Percentiles rank a stretch among this genome's conserved stretches.
phyloP scores from a whole-genome alignment of 2,888 invertebrate genomes.

The Epinotia nisella region DNA sequence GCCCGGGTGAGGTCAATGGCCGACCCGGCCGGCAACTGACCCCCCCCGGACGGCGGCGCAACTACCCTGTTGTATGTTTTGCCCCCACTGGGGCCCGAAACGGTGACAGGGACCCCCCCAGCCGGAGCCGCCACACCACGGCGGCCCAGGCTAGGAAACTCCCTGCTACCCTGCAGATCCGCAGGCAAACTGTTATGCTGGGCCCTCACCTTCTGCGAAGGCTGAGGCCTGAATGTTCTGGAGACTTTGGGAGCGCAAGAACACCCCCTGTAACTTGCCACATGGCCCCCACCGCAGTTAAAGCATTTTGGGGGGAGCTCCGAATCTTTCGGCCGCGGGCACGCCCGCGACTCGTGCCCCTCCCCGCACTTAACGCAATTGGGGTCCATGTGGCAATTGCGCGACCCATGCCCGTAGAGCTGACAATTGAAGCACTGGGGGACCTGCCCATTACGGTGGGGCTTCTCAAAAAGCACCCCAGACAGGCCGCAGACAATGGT shows the following conservation, averaged over 20 bases:
- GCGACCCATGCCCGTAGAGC: not conserved
- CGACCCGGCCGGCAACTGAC: no score
- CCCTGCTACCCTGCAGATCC: no score
- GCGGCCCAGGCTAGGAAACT: no score
- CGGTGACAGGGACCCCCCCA: no score
- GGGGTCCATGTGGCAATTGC: not conserved
- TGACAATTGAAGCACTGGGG: not conserved
- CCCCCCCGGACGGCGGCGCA: no score
- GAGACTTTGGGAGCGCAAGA: not conserved
- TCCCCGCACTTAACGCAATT: not conserved
- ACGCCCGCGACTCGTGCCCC: no score
- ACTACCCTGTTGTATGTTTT: no score
- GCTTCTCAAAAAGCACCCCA: not conserved
- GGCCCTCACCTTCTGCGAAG: no score
- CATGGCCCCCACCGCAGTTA: not conserved
- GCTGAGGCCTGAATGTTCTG: not conserved
- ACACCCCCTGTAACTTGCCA: not conserved
- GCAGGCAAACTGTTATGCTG: no score
- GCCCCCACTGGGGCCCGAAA: no score
- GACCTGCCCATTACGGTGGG: not conserved
- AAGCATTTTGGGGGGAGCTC: not conserved
- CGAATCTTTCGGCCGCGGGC: not conserved
- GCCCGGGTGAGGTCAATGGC: no score
- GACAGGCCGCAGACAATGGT: not conserved
- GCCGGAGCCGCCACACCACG: not conserved